A percentile compares a stretch with the other conserved stretches of the same genome.
Conservation (phyloP, 2,113 vertebrate genomes). For the Trogon surrucura region DNA sequence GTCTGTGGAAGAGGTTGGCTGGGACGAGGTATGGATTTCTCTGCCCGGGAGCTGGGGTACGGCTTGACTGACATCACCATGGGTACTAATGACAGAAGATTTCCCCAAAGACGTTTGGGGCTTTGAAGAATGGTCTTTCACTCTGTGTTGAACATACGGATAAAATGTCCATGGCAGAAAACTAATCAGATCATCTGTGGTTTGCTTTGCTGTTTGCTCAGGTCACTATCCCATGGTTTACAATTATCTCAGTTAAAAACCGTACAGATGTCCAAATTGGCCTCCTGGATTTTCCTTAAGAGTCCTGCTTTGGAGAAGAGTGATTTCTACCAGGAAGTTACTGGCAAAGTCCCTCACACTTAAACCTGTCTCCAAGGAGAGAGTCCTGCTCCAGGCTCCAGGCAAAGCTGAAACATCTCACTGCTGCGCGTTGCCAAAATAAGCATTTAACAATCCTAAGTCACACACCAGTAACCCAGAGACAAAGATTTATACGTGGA, state of each 20-base stretch:
- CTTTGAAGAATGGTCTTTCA: constrained; percentile 56
- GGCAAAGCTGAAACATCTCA: constrained; percentile 18
- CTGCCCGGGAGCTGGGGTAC: not conserved
- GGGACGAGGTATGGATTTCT: constrained; percentile 8
- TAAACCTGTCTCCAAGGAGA: constrained; percentile 32
- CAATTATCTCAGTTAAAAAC: constrained; percentile 33
- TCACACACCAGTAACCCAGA: not conserved
- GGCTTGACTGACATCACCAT: constrained; percentile 64
- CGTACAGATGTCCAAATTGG: constrained; percentile 54
- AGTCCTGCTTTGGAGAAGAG: not conserved
- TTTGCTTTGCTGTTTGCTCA: constrained; percentile 60
- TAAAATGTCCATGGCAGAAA: constrained; percentile 18
- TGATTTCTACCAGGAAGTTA: not conserved
- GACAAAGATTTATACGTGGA: not conserved
- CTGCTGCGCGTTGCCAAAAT: not conserved
- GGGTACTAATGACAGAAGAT: constrained; percentile 59
- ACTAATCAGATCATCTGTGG: constrained; percentile 66
- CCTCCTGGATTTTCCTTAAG: constrained; percentile 44
- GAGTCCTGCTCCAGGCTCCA: not conserved
- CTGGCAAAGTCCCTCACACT: not conserved
- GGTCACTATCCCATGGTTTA: constrained; percentile 46
- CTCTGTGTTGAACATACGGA: constrained; percentile 48
- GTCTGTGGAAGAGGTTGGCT: not conserved
- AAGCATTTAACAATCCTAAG: not conserved
- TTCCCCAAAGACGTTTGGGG: constrained; percentile 20